Percentiles rank a stretch among this genome's conserved stretches.
phyloP scores from a whole-genome alignment of 2,113 vertebrate genomes.

The Proteles cristata region DNA sequence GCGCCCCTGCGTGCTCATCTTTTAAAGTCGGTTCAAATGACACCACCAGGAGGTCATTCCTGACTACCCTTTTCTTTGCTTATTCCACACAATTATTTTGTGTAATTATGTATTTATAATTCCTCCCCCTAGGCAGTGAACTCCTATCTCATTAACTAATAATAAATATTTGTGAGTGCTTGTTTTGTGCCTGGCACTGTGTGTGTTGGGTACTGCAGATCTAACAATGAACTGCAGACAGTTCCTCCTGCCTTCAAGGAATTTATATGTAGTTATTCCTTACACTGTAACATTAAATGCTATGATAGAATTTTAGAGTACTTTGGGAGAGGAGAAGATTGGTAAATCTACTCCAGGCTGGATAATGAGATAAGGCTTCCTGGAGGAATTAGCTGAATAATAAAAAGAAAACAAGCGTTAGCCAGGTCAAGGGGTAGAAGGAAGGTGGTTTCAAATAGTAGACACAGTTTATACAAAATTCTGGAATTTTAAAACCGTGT shows the following conservation, averaged over 20 bases:
- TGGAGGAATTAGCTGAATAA: slow-evolving; percentile 1
- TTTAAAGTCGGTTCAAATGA: slow-evolving; percentile 26
- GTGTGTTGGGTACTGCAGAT: neutral
- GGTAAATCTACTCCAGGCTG: neutral
- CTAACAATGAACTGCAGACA: neutral
- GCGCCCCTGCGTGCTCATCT: neutral
- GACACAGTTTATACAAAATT: neutral
- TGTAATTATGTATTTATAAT: slow-evolving; percentile 49
- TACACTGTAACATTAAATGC: neutral
- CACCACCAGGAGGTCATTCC: neutral
- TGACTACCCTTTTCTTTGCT: slow-evolving; percentile 24
- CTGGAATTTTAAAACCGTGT: slow-evolving; percentile 5
- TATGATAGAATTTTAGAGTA: neutral
- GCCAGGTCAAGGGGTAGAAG: neutral
- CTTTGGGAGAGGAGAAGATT: slow-evolving; percentile 1
- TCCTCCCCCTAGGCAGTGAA: slow-evolving; percentile 24
- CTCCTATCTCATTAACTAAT: slow-evolving; percentile 14
- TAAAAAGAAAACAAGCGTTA: slow-evolving; percentile 42
- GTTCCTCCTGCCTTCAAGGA: neutral
- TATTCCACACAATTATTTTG: slow-evolving; percentile 41
- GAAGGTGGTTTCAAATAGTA: neutral
- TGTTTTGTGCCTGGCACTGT: neutral
- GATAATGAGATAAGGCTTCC: neutral
- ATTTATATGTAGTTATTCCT: slow-evolving; percentile 39
- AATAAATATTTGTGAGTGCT: slow-evolving; percentile 33